Evolutionary conservation across 2,797 vertebrate species (phyloP).

Genomic region (Syngnathus acus): DNA sequence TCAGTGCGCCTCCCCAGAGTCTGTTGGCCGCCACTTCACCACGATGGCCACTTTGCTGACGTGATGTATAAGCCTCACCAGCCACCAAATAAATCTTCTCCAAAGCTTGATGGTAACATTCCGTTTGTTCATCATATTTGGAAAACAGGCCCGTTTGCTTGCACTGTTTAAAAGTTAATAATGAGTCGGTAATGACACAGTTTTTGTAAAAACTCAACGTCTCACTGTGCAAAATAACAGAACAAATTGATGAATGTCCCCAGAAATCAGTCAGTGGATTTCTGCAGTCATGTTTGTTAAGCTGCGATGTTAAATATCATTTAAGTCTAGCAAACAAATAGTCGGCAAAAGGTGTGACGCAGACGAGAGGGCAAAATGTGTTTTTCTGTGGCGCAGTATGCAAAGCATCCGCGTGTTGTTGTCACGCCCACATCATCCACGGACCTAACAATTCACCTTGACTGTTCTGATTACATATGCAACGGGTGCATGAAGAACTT

Average conservation of each 20-base stretch:
- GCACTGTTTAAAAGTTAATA: constrained; percentile 29
- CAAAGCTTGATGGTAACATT: constrained; percentile 12
- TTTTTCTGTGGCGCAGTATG: constrained; percentile 29
- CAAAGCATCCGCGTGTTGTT: constrained; percentile 27
- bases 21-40: constrained; percentile 52
- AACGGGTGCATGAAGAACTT: constrained; percentile 36
- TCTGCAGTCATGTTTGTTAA: constrained; percentile 13
- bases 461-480: constrained; percentile 43
- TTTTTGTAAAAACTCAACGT: background rate
- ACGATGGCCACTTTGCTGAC: constrained; percentile 40
- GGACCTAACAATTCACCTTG: constrained; percentile 54
- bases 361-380: constrained; percentile 23
- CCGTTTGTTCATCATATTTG: constrained; percentile 22
- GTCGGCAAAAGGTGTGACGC: constrained; percentile 15
- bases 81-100: constrained; percentile 48
- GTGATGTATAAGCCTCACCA: constrained; percentile 51
- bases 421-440: constrained; percentile 36
- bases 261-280: constrained; percentile 25
- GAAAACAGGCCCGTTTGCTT: constrained; percentile 30
- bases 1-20: constrained; percentile 49
- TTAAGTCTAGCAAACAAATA: constrained; percentile 10
- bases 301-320: constrained; percentile 2
- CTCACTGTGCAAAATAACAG: constrained; percentile 14
- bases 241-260: constrained; percentile 26
- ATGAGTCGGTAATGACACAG: constrained; percentile 16